These are phyloP conservation scores for Anoplius nigerrimus DNA, from an alignment of 2,888 invertebrate species.

Conservation along the genomic window DNA sequence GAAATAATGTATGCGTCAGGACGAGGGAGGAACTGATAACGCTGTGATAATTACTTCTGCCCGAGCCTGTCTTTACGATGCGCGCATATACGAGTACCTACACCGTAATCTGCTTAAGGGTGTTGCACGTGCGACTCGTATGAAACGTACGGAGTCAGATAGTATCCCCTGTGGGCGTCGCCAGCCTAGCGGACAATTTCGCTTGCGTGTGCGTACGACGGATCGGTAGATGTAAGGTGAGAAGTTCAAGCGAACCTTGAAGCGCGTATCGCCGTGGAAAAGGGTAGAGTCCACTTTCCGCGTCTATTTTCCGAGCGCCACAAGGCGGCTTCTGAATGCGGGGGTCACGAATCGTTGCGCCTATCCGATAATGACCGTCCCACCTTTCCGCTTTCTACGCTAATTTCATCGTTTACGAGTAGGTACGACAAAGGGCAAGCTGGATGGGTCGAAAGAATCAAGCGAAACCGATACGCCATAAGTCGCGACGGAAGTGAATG, in stretches of 20 bases:
- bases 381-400: conserved; percentile 12
- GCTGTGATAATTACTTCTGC: neutral
- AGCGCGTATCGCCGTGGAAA: conserved; percentile 1
- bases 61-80: too few relatives aligned
- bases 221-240: conserved; percentile 24
- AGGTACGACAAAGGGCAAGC: too few relatives aligned
- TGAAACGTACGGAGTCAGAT: neutral
- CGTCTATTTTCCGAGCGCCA: conserved; percentile 24
- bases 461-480: too few relatives aligned
- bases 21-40: neutral
- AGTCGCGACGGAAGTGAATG: too few relatives aligned
- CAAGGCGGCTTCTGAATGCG: neutral
- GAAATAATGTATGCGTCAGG: too few relatives aligned
- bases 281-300: neutral
- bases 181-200: neutral
- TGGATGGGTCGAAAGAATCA: neutral
- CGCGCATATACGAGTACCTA: too few relatives aligned
- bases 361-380: conserved; percentile 14
- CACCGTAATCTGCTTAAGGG: neutral
- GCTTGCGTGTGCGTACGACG: neutral
- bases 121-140: neutral
- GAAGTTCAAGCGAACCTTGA: conserved; percentile 4
- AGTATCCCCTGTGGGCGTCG: neutral
- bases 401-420: conserved; percentile 9
- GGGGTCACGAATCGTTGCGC: conserved; percentile 18